Conservation (phyloP, 1,140 invertebrate species). For the Drosophila ogumai region DNA sequence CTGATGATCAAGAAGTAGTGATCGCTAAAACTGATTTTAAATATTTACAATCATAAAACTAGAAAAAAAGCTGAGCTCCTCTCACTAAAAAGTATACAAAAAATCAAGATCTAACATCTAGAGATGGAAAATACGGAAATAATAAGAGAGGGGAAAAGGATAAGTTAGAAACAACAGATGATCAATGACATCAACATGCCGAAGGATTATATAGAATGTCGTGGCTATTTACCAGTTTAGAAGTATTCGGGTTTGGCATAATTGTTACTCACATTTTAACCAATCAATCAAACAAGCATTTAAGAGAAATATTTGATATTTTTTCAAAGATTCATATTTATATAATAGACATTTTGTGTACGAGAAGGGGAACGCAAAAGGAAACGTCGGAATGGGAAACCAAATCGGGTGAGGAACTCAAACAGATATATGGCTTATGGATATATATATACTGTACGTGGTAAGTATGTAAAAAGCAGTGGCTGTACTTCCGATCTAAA, state of each 20-base stretch:
- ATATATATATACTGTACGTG: constrained; percentile 13
- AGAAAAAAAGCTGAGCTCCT: background rate
- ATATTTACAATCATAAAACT: constrained; percentile 31
- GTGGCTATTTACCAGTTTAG: constrained; percentile 67
- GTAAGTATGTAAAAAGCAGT: constrained; percentile 4
- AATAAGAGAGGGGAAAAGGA: constrained; percentile 1
- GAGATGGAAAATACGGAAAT: constrained; percentile 8
- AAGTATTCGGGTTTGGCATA: constrained; percentile 73
- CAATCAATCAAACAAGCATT: constrained; percentile 85
- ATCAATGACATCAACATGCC: constrained; percentile 68
- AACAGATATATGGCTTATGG: constrained; percentile 38
- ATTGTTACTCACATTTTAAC: constrained; percentile 85
- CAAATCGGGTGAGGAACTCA: constrained; percentile 55
- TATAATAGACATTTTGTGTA: constrained; percentile 48
- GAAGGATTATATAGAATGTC: constrained; percentile 48
- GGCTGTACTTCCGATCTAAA: background rate
- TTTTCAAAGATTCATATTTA: constrained; percentile 62
- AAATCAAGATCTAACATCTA: constrained; percentile 35
- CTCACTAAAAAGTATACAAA: background rate
- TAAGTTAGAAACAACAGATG: too few relatives aligned
- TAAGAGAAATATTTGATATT: constrained; percentile 84
- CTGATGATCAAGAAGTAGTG: constrained; percentile 5
- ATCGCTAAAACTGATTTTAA: constrained; percentile 5
- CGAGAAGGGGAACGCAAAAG: constrained; percentile 31
- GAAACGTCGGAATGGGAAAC: constrained; percentile 57